Base-by-base conservation (phyloP, 1,140 invertebrate genomes). In the Leptopilina clavipes region DNA sequence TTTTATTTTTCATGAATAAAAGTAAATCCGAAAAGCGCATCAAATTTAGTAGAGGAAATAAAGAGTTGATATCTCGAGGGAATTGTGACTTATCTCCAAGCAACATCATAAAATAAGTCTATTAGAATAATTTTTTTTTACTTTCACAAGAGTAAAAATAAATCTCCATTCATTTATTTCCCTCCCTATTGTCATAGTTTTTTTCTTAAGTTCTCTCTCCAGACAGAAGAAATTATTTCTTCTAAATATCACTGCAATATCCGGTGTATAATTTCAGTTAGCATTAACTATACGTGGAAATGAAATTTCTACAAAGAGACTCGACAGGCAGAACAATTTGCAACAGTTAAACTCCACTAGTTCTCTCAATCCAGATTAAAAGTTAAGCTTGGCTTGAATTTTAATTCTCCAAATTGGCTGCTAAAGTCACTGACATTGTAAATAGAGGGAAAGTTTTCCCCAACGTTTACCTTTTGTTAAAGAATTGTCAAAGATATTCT, bases 301-400 rank as follows among this genome's bases (percentile, higher is more conserved):
- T 31, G 10, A 65, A 31, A 65, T 65, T 31, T n/a, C 19, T 37
- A 25, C 25, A 65, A 31, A 65, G 19, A 31, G 10, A 14, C 12
- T 25, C 19, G 56, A 31, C 1, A 31, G 59, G 10, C 22, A 31
- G 22, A 65, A 22, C 59, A 65, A 65, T 65, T 65, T 65, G 25
- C 59, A 31, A 65, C 59, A 65, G 59, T 65, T 31, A 31, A 65
- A 65, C 59, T 65, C 59, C 12, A 65, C 59, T 65, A 65, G 25
- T 65, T 65, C 22, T 11, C 22, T 25, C 25, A 65, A 65, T 65
- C 59, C 59, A 65, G 59, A 65, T 31, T 65, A 65, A 65, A 65
- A 65, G 59, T 65, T 65, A 65, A 65, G 25, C 59, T 65, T 8
- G 59, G 22, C 59, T 65, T 65, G 12, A 65, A 65, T 31, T 65